phyloP scores from a whole-genome alignment of 2,797 vertebrate genomes.

The Ispidina picta region DNA sequence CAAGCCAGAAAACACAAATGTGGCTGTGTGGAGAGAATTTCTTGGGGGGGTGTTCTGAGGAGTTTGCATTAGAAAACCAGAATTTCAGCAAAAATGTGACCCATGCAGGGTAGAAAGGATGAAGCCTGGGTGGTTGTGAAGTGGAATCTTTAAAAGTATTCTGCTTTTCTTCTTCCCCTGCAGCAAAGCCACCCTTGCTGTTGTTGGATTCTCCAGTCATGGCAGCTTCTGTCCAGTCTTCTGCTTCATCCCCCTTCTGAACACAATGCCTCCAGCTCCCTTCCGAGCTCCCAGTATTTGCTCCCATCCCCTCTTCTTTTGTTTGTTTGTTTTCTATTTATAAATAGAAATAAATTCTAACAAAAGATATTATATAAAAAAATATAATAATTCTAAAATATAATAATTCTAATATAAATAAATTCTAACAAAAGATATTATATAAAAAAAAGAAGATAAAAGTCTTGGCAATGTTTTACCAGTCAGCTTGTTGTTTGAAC shows the following conservation, averaged over 20 bases:
- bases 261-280: neutral
- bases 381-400: too few species aligned
- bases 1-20: conserved; percentile 56
- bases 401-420: too few species aligned
- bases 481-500: neutral
- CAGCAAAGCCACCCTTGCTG: neutral
- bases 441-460: neutral
- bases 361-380: neutral
- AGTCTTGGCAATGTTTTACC: neutral
- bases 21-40: conserved; percentile 40
- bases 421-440: neutral
- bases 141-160: neutral
- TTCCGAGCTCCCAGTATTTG: neutral
- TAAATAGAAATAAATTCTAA: neutral
- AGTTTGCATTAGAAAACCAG: neutral
- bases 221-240: conserved; percentile 18
- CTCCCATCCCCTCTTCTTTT: neutral
- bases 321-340: neutral
- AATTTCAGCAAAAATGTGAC: neutral
- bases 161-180: neutral
- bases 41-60: neutral
- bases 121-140: neutral
- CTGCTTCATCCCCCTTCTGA: conserved; percentile 16
- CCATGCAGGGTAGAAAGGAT: neutral
- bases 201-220: conserved; percentile 5